These are phyloP conservation scores for Peromyscus maniculatus DNA, from an alignment of 2,113 vertebrate genomes.

Conservation along the genomic window DNA sequence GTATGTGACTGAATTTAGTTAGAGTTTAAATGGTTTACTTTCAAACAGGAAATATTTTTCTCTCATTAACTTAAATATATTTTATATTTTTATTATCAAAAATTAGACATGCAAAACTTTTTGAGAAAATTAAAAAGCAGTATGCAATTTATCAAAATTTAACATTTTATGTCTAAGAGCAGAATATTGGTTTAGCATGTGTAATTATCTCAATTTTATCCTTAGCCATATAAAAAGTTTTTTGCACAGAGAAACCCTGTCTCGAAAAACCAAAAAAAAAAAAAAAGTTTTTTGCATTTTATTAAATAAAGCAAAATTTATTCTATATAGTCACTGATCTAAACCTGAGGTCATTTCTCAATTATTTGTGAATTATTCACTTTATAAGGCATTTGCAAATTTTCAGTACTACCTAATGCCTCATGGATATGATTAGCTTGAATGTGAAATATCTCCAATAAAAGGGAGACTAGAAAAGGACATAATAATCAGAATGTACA, in stretches of 20 bases:
- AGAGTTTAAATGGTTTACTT: constrained; percentile 13
- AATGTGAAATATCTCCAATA: not conserved
- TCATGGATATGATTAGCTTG: constrained; percentile 1
- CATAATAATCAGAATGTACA: not conserved
- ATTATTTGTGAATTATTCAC: constrained; percentile 22
- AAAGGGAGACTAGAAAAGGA: not conserved
- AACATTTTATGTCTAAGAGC: constrained; percentile 25
- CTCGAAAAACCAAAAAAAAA: too few relatives aligned
- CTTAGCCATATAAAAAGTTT: not conserved
- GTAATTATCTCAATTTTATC: not conserved
- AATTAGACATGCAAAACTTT: not conserved
- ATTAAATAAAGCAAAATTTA: constrained; percentile 26
- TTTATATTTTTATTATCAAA: constrained; percentile 22
- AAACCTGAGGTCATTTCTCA: constrained; percentile 1
- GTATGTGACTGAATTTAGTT: constrained; percentile 68
- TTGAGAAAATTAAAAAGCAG: constrained; percentile 8
- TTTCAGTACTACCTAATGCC: not conserved
- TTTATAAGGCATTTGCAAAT: not conserved
- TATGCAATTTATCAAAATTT: not conserved
- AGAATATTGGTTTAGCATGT: not conserved
- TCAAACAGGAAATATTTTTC: constrained; percentile 19
- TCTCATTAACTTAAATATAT: constrained; percentile 53
- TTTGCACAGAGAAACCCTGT: too few relatives aligned
- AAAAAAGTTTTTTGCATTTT: not conserved
- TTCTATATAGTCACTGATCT: not conserved